These are phyloP conservation scores for Coracias cyanogaster DNA, from an alignment of 2,797 vertebrate species.

Conservation along the genomic window DNA sequence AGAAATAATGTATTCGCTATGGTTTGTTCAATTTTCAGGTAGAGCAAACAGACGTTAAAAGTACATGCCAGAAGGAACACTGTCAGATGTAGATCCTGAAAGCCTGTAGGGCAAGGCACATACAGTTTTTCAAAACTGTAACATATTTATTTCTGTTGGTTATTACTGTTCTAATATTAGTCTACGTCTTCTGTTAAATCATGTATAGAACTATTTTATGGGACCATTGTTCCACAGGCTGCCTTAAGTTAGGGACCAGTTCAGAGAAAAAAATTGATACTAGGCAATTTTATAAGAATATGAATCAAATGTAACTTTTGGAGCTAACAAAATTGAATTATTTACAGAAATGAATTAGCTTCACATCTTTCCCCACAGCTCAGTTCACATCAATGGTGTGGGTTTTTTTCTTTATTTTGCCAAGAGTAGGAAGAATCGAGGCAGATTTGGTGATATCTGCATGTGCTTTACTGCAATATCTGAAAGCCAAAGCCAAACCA, in stretches of 20 bases:
- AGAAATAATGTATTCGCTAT: slow-evolving; percentile 55
- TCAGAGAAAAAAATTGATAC: slow-evolving; percentile 8
- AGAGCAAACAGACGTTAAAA: slow-evolving; percentile 67
- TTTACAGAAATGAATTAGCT: slow-evolving; percentile 59
- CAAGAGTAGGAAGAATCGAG: not conserved
- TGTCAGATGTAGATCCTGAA: slow-evolving; percentile 40
- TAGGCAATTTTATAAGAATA: slow-evolving; percentile 60
- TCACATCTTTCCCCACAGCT: slow-evolving; percentile 34
- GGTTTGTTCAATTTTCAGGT: slow-evolving; percentile 76
- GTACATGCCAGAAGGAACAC: slow-evolving; percentile 53
- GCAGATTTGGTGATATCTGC: not conserved
- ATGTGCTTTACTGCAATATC: slow-evolving; percentile 13
- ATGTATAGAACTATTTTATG: slow-evolving; percentile 66
- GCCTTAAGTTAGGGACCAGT: slow-evolving; percentile 54
- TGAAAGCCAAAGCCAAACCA: slow-evolving; percentile 2
- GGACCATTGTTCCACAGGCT: slow-evolving; percentile 41
- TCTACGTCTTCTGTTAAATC: slow-evolving; percentile 74
- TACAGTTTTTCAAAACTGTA: slow-evolving; percentile 46
- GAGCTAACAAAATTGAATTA: slow-evolving; percentile 45
- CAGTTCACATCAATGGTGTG: not conserved
- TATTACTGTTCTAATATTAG: slow-evolving; percentile 68
- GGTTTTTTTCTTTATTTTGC: not conserved
- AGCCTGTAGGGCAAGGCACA: slow-evolving; percentile 51
- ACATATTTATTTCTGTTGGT: slow-evolving; percentile 63
- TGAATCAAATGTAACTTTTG: slow-evolving; percentile 66